phyloP scores from a whole-genome alignment of 1,140 invertebrate genomes.

The Brachionus rotundiformis region DNA sequence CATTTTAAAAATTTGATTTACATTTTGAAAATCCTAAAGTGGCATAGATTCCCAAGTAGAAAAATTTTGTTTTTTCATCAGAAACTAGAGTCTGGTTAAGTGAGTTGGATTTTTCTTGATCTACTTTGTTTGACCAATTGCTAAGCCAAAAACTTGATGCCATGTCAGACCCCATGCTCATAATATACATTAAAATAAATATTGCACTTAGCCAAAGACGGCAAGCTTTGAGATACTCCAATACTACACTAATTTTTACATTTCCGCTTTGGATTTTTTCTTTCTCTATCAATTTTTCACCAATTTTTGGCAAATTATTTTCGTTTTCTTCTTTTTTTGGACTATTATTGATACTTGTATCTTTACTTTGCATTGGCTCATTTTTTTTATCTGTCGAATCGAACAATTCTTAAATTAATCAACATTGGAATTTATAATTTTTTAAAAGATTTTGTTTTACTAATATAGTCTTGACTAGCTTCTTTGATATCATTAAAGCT shows the following conservation, averaged over 20 bases:
- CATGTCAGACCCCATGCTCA: constrained; percentile 37
- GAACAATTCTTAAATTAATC: constrained; percentile 14
- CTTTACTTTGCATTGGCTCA: not conserved
- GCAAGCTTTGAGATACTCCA: constrained; percentile 31
- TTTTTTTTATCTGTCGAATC: not conserved
- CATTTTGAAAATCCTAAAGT: constrained; percentile 43
- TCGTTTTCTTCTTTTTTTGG: not conserved
- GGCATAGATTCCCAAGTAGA: constrained; percentile 57
- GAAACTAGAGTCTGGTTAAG: too few species aligned
- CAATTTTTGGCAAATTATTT: not conserved
- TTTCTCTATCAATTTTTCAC: constrained; percentile 52
- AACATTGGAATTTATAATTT: too few species aligned
- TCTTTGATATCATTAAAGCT: constrained; percentile 35
- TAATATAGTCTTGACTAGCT: constrained; percentile 1
- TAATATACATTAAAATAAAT: constrained; percentile 20
- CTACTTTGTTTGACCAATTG: constrained; percentile 43
- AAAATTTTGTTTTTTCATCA: not conserved
- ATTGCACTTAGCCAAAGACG: not conserved
- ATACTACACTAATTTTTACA: constrained; percentile 4
- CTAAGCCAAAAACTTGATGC: constrained; percentile 37
- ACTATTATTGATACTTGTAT: not conserved
- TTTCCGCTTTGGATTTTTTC: constrained; percentile 50
- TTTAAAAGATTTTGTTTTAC: not conserved
- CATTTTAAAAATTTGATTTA: not conserved
- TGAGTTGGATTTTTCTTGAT: not conserved